Conservation (phyloP, 2,888 invertebrate genomes). For the Danaus chrysippus region DNA sequence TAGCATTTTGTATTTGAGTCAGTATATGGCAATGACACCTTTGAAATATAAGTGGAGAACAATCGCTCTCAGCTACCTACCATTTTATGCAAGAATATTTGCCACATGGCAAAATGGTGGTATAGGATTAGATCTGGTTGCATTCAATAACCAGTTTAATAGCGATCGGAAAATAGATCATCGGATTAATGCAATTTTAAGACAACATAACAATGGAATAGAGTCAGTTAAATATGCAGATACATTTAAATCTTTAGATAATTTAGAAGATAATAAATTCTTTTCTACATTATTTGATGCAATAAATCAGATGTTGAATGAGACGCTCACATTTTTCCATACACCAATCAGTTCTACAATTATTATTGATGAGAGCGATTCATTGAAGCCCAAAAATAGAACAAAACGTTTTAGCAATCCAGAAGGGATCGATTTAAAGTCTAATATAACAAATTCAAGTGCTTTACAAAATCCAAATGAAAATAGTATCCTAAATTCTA, state of each 20-base stretch:
- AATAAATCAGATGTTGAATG: conserved; percentile 49
- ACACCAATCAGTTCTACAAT: conserved; percentile 35
- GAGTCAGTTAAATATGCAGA: conserved; percentile 49
- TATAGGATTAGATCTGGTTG: conserved; percentile 58
- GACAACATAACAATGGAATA: conserved; percentile 61
- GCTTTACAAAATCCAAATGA: no score
- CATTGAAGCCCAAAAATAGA: conserved; percentile 47
- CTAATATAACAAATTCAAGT: no score
- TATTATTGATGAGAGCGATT: conserved; percentile 29
- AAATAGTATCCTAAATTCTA: no score
- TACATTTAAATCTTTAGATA: conserved; percentile 47
- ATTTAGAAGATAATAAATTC: conserved; percentile 51
- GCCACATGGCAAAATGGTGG: conserved; percentile 79
- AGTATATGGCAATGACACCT: conserved; percentile 72
- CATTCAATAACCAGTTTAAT: conserved; percentile 45
- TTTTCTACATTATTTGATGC: conserved; percentile 45
- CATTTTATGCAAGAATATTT: conserved; percentile 73
- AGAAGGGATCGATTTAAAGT: no score
- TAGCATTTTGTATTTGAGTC: conserved; percentile 53
- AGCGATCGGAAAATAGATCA: conserved; percentile 40
- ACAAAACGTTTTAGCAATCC: conserved; percentile 36
- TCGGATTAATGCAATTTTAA: conserved; percentile 50
- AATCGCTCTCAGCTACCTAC: conserved; percentile 59
- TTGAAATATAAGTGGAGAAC: conserved; percentile 69
- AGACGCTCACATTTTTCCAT: conserved; percentile 49